These are phyloP conservation scores for Aphodius granarius DNA, from an alignment of 2,888 invertebrate species.

Conservation along the genomic window DNA sequence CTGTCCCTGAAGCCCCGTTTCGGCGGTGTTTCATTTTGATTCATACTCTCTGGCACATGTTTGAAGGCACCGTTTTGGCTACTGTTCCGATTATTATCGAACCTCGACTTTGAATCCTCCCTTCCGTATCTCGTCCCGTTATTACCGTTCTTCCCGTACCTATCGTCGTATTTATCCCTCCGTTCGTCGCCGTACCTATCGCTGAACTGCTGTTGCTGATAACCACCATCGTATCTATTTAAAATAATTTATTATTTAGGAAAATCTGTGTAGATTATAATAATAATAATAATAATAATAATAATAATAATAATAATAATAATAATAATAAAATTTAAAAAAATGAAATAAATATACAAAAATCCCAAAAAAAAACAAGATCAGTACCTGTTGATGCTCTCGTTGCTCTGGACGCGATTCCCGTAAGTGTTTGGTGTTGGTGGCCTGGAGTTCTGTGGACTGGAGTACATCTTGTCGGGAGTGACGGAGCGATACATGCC, in stretches of 20 bases:
- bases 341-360: neutral
- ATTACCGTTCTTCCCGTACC: constrained; percentile 18
- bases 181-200: constrained; percentile 26
- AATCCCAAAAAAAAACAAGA: neutral
- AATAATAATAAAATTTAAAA: too few relatives aligned
- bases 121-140: neutral
- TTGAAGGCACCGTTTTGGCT: constrained; percentile 21
- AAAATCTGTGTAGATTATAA: too few relatives aligned
- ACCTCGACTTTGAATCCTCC: neutral
- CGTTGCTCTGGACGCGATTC: constrained; percentile 38
- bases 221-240: constrained; percentile 19
- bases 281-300: too few relatives aligned
- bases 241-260: neutral
- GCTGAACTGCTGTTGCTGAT: neutral
- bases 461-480: constrained; percentile 51
- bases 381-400: constrained; percentile 38
- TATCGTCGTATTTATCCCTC: constrained; percentile 18
- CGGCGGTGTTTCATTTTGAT: constrained; percentile 29
- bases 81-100: constrained; percentile 14
- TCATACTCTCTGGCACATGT: constrained; percentile 23
- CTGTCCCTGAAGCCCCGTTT: constrained; percentile 34
- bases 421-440: constrained; percentile 42
- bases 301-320: too few relatives aligned
- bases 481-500: constrained; percentile 50
- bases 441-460: constrained; percentile 48